Evolutionary conservation across 2,113 vertebrate species (phyloP).

Genomic region (Lethenteron camtschaticum): DNA sequence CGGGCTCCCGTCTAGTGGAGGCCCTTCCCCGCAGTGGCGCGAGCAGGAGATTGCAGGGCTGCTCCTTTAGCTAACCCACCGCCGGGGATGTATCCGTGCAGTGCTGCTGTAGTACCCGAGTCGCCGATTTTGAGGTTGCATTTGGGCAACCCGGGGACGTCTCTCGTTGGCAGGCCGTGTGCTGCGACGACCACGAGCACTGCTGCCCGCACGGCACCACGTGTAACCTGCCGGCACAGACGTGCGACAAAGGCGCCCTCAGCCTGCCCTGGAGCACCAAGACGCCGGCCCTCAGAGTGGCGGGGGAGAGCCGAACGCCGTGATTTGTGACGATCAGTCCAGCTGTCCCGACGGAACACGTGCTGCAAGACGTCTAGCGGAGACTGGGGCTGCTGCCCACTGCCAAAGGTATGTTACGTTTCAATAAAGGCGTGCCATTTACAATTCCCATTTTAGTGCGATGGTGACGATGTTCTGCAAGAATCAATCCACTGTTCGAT

Average conservation of each 20-base stretch:
- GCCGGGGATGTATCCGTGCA: too few relatives aligned
- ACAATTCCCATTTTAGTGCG: too few relatives aligned
- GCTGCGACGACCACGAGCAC: constrained; percentile 24
- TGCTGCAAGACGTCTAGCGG: constrained; percentile 25
- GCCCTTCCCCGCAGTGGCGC: too few relatives aligned
- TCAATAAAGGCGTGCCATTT: not conserved
- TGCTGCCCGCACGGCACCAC: constrained; percentile 28
- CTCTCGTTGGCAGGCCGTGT: constrained; percentile 19
- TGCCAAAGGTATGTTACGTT: constrained; percentile 21
- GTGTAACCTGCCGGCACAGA: constrained; percentile 17
- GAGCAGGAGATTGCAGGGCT: too few relatives aligned
- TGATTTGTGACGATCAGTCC: constrained; percentile 26
- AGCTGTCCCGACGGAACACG: constrained; percentile 25
- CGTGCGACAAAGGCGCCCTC: constrained; percentile 16
- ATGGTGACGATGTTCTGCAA: too few relatives aligned
- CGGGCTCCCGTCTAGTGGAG: too few relatives aligned
- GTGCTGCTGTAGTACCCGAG: too few relatives aligned
- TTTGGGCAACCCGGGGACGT: too few relatives aligned
- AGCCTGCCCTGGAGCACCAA: constrained; percentile 24
- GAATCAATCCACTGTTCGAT: too few relatives aligned
- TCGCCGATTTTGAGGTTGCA: too few relatives aligned
- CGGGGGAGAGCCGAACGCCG: constrained; percentile 7
- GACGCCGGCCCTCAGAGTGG: constrained; percentile 11
- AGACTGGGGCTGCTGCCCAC: constrained; percentile 35
- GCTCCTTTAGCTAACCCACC: too few relatives aligned